A percentile compares a stretch with the other conserved stretches of the same genome.
Evolutionary conservation across 1,140 invertebrate species (phyloP).

Genomic region (Papilio polytes): DNA sequence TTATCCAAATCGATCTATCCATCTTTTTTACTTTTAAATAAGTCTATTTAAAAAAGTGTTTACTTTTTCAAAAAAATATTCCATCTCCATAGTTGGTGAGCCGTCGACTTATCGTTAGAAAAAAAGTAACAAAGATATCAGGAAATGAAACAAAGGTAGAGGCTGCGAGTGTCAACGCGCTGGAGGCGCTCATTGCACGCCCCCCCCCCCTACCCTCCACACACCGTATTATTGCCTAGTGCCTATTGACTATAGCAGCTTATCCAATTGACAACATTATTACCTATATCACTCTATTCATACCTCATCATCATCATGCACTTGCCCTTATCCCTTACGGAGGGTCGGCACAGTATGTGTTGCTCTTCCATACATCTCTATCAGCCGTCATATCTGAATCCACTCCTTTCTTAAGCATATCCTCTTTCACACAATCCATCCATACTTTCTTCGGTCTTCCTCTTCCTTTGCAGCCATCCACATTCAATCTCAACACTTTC

Average conservation of each 20-base stretch:
- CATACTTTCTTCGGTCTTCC: too few species aligned
- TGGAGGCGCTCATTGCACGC: slow-evolving; percentile 43
- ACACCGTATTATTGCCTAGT: neutral
- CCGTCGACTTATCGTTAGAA: slow-evolving; percentile 60
- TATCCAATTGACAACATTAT: neutral
- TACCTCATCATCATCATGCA: too few species aligned
- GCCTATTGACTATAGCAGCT: neutral
- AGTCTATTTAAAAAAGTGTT: neutral
- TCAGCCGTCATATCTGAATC: too few species aligned
- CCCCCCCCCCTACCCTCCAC: neutral
- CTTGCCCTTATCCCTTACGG: too few species aligned
- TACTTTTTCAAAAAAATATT: slow-evolving; percentile 13
- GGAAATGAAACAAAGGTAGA: slow-evolving; percentile 75
- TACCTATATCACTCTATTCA: too few species aligned
- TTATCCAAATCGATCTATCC: neutral
- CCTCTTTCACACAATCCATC: too few species aligned
- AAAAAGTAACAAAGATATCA: slow-evolving; percentile 66
- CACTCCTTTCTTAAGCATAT: too few species aligned
- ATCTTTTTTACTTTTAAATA: too few species aligned
- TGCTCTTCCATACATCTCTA: too few species aligned
- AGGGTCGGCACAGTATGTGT: too few species aligned
- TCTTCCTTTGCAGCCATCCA: too few species aligned
- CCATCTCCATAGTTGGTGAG: slow-evolving; percentile 43
- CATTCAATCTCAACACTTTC: too few species aligned
- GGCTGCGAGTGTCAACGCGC: slow-evolving; percentile 43